Evolutionary conservation across 1,140 invertebrate genomes (phyloP), one percentile per base, ranked within the genome.

Genomic region (Drosophila obscura): DNA sequence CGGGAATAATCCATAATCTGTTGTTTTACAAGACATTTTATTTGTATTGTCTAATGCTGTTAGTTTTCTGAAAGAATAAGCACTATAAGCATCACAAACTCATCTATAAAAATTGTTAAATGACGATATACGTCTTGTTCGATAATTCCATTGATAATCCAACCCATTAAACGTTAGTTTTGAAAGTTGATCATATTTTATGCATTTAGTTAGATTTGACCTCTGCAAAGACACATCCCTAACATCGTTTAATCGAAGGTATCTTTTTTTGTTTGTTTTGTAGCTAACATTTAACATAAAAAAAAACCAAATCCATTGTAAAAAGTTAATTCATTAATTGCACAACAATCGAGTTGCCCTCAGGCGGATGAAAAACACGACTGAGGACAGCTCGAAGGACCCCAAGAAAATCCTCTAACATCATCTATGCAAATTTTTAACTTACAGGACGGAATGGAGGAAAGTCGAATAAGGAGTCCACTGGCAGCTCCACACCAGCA

Each of bases 371-470:
- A 5, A 8, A 41, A 8, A 5, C 15, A 5, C 15, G 11, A 28
- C 39, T 48, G 66, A 44, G n/a, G 26, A 26, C 39, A 13, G 45
- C 39, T 49, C 0, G 13, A 9, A 6, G 35, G 35, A 39, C 1
- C 2, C 2, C 8, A 41, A 4, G 48, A 2, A 1, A 22, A 41
- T 5, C 6, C 4, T n/a, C 52, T 71, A 49, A 69, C 5, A 26
- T 5, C 0, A 41, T 7, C 19, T n/a, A 43, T 5, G 19, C 31
- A n/a, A 41, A 15, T 43, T 43, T n/a, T 22, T 58, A 35, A 1
- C 43, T 89, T 80, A 26, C 67, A 94, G 94, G 76, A 90, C 93
- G 55, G 28, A 92, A 92, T 58, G 91, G 91, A 13, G 92, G 93
- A 24, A 94, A 94, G 53, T 93, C 93, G 0, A 90, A 91, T 35